Percentiles rank a stretch among this genome's conserved stretches.
phyloP scores from a whole-genome alignment of 1,140 invertebrate genomes.

The Lepidotrigona ventralis region DNA sequence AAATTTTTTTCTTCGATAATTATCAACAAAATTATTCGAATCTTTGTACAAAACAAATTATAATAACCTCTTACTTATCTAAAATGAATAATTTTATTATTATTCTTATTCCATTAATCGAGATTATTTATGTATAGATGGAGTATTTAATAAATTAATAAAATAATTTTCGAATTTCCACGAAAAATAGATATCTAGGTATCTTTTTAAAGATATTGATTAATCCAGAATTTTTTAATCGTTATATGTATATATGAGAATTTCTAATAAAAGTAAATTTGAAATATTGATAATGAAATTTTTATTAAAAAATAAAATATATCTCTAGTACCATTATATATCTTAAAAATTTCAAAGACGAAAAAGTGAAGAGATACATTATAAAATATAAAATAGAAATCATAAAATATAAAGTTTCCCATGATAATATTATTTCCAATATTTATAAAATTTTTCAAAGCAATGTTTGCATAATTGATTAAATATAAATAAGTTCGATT shows the following conservation, averaged over 20 bases:
- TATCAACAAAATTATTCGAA: neutral
- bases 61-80: neutral
- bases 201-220: neutral
- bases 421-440: neutral
- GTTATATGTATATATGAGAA: neutral
- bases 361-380: neutral
- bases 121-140: neutral
- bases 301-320: neutral
- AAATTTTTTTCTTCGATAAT: neutral
- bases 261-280: neutral
- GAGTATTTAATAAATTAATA: slow-evolving; percentile 1
- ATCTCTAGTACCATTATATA: no score
- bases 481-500: neutral
- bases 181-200: neutral
- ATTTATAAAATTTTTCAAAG: neutral
- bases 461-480: neutral
- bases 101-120: neutral
- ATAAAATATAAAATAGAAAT: neutral
- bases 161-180: neutral
- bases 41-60: neutral
- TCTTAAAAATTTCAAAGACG: neutral
- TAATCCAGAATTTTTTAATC: neutral
- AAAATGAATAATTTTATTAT: neutral
- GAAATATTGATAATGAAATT: neutral
- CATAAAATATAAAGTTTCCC: neutral